Conservation (phyloP, 1,140 invertebrate genomes). For the Calephelis nemesis region DNA sequence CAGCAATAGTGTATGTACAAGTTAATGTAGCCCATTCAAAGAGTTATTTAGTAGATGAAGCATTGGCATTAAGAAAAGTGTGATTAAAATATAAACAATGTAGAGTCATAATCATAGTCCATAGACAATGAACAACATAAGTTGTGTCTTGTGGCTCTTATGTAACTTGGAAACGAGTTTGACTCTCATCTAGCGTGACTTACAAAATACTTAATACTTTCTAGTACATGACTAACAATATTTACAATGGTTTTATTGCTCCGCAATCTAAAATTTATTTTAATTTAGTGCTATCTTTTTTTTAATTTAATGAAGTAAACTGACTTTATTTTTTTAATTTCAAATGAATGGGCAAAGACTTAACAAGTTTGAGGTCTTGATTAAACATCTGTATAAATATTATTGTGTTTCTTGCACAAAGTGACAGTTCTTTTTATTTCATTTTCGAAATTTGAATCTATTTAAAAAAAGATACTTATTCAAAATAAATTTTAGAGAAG, state of each 20-base stretch:
- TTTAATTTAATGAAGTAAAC: too few relatives aligned
- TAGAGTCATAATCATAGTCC: conserved; percentile 8
- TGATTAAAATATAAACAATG: conserved; percentile 8
- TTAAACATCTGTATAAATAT: too few relatives aligned
- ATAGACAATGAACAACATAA: conserved; percentile 1
- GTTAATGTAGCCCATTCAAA: conserved; percentile 25
- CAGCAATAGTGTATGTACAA: conserved; percentile 27
- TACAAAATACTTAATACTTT: conserved; percentile 13
- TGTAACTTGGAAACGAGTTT: conserved; percentile 6
- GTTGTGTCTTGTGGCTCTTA: conserved; percentile 9
- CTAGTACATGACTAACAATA: conserved; percentile 13
- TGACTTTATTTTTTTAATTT: too few relatives aligned
- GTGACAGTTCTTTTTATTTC: too few relatives aligned
- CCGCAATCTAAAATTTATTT: too few relatives aligned
- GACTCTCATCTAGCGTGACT: conserved; percentile 8
- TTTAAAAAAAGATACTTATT: too few relatives aligned
- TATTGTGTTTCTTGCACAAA: too few relatives aligned
- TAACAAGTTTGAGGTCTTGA: too few relatives aligned
- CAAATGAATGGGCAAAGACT: too few relatives aligned
- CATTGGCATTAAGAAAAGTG: conserved; percentile 20
- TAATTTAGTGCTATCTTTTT: too few relatives aligned
- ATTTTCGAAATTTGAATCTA: too few relatives aligned
- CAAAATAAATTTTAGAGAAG: too few relatives aligned
- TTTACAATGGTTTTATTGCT: not conserved
- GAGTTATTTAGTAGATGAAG: conserved; percentile 20